These are phyloP conservation scores for Sterrhoptilus dennistouni DNA, from an alignment of 2,113 vertebrate species.

Conservation along the genomic window DNA sequence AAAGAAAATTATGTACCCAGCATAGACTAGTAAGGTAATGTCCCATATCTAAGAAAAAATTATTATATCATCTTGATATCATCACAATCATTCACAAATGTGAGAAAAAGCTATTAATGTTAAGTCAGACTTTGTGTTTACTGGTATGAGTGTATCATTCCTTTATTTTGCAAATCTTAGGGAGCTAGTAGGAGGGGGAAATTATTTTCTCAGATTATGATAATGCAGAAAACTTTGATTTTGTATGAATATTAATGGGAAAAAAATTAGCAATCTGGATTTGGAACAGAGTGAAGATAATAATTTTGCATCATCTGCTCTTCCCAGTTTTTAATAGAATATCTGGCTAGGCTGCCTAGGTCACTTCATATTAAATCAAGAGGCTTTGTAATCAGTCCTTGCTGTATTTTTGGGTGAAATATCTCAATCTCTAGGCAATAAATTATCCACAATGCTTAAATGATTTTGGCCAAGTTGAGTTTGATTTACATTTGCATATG, in stretches of 20 bases:
- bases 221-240: slow-evolving; percentile 12
- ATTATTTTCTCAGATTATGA: slow-evolving; percentile 43
- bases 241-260: slow-evolving; percentile 47
- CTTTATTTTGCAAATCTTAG: slow-evolving; percentile 4
- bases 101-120: slow-evolving; percentile 23
- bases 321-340: slow-evolving; percentile 34
- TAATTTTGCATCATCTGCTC: background rate
- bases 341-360: background rate
- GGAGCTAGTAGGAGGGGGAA: background rate
- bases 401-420: background rate
- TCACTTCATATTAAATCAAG: background rate
- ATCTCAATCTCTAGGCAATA: slow-evolving; percentile 1
- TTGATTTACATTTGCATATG: background rate
- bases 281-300: background rate
- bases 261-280: background rate
- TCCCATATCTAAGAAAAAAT: slow-evolving; percentile 4
- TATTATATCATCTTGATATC: background rate
- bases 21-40: slow-evolving; percentile 1
- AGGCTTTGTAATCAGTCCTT: slow-evolving; percentile 6
- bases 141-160: background rate
- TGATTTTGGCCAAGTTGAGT: background rate
- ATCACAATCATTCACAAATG: slow-evolving; percentile 9
- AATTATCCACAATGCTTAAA: background rate
- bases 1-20: slow-evolving; percentile 3
- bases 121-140: slow-evolving; percentile 13